A percentile compares a stretch with the other conserved stretches of the same genome.
Evolutionary conservation across 2,888 invertebrate species (phyloP).

Genomic region (Ophion obscuratus): DNA sequence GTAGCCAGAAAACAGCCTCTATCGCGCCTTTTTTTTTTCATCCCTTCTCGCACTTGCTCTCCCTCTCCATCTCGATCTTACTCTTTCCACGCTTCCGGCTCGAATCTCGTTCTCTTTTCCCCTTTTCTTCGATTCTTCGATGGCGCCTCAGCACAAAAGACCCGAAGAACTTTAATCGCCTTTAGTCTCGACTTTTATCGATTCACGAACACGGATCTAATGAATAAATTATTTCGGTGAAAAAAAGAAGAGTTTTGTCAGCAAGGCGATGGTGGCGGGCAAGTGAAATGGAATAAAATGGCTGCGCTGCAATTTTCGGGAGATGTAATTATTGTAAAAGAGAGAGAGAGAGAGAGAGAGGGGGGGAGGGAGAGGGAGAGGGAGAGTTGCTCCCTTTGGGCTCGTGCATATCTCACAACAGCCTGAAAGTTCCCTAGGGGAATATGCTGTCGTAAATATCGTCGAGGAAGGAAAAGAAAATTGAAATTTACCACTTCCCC

Average conservation of each 20-base stretch:
- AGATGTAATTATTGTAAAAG: background rate
- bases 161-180: conserved; percentile 34
- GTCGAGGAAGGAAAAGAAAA: background rate
- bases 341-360: background rate
- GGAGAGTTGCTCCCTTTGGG: background rate
- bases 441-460: conserved; percentile 2
- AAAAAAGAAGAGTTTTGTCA: background rate
- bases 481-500: background rate
- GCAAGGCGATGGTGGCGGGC: background rate
- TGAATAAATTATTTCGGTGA: background rate
- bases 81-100: conserved; percentile 6
- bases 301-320: background rate
- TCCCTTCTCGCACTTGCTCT: conserved; percentile 8
- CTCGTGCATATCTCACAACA: conserved; percentile 10
- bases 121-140: conserved; percentile 31
- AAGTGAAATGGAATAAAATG: background rate
- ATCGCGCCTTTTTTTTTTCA: conserved; percentile 36
- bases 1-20: conserved; percentile 57
- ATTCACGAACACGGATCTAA: background rate
- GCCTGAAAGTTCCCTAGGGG: background rate
- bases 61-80: background rate
- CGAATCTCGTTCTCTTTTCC: conserved; percentile 9
- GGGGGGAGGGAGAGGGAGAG: background rate
- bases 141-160: conserved; percentile 46
- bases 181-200: conserved; percentile 20